Percentiles rank a stretch among this genome's conserved stretches.
phyloP scores from a whole-genome alignment of 2,113 vertebrate species.

The Paracanthobrama guichenoti region DNA sequence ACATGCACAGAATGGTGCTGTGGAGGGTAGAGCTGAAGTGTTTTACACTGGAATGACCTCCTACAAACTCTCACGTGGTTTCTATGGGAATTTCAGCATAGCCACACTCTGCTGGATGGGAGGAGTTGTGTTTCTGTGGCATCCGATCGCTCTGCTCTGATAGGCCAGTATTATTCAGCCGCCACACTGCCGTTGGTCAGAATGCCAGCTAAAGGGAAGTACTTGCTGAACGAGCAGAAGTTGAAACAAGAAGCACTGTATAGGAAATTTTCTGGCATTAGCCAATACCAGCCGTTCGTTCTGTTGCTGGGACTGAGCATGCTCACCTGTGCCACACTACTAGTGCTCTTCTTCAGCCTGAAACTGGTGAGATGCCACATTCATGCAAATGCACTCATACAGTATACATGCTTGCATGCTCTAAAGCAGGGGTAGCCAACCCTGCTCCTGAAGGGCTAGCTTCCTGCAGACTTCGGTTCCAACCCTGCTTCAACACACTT shows the following conservation, averaged over 20 bases:
- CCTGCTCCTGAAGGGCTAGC: no score
- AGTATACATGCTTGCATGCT: neutral
- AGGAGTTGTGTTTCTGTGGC: neutral
- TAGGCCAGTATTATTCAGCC: constrained; percentile 72
- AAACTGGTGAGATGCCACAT: constrained; percentile 76
- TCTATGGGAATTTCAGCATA: constrained; percentile 40
- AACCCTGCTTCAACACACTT: no score
- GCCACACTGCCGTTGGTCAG: constrained; percentile 61
- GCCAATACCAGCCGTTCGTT: constrained; percentile 89
- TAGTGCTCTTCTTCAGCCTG: constrained; percentile 77
- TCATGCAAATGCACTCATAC: constrained; percentile 7
- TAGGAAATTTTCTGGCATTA: constrained; percentile 88
- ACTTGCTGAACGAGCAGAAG: constrained; percentile 88
- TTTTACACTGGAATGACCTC: constrained; percentile 44
- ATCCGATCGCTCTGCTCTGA: constrained; percentile 49
- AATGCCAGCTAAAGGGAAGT: constrained; percentile 95
- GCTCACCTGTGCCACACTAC: constrained; percentile 75
- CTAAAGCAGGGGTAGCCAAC: neutral
- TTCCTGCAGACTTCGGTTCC: no score
- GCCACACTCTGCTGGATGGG: constrained; percentile 22
- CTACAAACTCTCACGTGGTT: constrained; percentile 27
- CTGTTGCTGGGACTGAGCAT: constrained; percentile 84
- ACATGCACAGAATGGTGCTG: constrained; percentile 36
- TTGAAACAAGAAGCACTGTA: constrained; percentile 85
- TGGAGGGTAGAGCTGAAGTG: constrained; percentile 55